Base-by-base conservation (phyloP, 2,888 invertebrate species). In the Plebejus melissa region DNA sequence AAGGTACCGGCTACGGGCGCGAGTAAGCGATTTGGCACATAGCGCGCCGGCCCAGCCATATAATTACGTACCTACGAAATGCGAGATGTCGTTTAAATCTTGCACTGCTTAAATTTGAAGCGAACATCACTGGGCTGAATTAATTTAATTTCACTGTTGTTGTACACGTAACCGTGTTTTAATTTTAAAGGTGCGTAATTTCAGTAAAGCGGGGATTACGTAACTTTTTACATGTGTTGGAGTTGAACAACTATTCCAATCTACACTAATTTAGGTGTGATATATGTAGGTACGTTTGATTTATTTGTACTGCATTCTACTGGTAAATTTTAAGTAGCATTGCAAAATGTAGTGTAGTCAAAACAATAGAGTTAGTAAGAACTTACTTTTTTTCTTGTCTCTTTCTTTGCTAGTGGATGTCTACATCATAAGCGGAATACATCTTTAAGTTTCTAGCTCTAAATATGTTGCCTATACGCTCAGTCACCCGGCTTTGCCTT, bases 41-140 rank as follows among this genome's bases (percentile, higher is more conserved):
- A 65, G 65, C 65, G 65, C 36, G 60, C 28, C 60, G 85, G 85
- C 84, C 87, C 85, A 86, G 84, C 87, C 88, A 85, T 84, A 90
- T 92, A 92, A 92, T 91, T 91, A 91, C 90, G 89, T 90, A 90
- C 79, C 79, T 77, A 77, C 79, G 79, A 76, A 78, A 90, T 88
- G 88, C 86, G 89, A 88, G 88, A 89, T 88, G 88, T 90, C 91
- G 88, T 87, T 92, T 91, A 90, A 91, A 91, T 91, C 90, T 90
- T 89, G 88, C 90, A 87, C 88, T 87, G 89, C 88, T 91, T 90
- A 89, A 90, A 89, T 90, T 90, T 90, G 86, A 88, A 87, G 85
- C 87, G 86, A 89, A 87, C 87, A 87, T 86, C 84, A 85, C 85
- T 83, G 83, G 85, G 83, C 85, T 84, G 82, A 86, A 88, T 88